Base-by-base conservation (phyloP, 2,888 invertebrate species). In the Mamestra brassicae region DNA sequence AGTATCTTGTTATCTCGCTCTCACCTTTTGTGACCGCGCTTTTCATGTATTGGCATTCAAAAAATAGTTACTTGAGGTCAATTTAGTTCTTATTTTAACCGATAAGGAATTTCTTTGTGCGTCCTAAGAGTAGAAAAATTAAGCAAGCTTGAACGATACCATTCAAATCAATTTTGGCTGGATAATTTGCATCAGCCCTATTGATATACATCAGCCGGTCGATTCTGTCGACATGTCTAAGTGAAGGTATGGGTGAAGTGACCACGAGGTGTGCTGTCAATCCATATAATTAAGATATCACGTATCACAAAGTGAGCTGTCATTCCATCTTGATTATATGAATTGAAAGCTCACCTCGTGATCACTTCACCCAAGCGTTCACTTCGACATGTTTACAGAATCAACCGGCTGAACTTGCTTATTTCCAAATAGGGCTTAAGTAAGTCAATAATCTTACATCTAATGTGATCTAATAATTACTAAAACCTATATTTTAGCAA, bases 391-490 rank as follows among this genome's bases (percentile, higher is more conserved):
- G 26, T 26, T 26, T 26, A 26, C 26, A 26, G 26, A 26, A 26
- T 26, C 26, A 26, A 26, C 26, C 26, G 26, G 26, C 26, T 26
- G 2, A 38, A 26, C 15, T 45, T 64, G 38, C 26, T 68, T 55
- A 55, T 58, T 79, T 38, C 4, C 13, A 36, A 58, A 58, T 15
- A 52, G 3, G 7, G 13, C 34, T 50, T 11, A 52, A 57, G 11
- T 45, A 68, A 52, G 68, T 75, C 76, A 69, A 61, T 52, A 55
- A 34, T 13, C 50, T 61, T 81, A 81, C 6, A 36, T 38, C 45
- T 80, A 80, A 15, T 55, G 7, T 63, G n/a, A 62, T 47, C 38
- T 58, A 72, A 34, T 60, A 60, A 63, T 66, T 17, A 67, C 78
- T 76, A 36, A 61, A 38, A 4, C 26, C 45, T 36, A n/a, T n/a